phyloP scores from a whole-genome alignment of 2,888 invertebrate genomes.

The Notocelia uddmanniana region DNA sequence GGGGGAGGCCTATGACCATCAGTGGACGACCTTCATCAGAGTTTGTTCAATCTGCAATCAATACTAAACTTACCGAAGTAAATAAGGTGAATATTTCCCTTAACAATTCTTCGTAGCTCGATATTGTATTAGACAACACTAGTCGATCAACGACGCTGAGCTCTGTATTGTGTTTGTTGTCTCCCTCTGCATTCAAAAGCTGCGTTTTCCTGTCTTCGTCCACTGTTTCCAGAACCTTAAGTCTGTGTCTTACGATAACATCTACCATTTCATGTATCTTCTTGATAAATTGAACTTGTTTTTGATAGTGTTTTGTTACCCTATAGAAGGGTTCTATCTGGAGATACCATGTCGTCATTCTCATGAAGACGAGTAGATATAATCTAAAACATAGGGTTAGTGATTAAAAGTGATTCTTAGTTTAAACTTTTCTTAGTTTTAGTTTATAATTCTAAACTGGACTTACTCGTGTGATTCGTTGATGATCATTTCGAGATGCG shows the following conservation, averaged over 20 bases:
- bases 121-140: slow-evolving; percentile 43
- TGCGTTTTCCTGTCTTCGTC: slow-evolving; percentile 22
- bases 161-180: slow-evolving; percentile 44
- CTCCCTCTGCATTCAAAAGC: slow-evolving; percentile 38
- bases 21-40: too few relatives aligned
- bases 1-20: too few relatives aligned
- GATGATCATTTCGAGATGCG: slow-evolving; percentile 37
- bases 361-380: slow-evolving; percentile 65
- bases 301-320: slow-evolving; percentile 49
- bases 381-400: slow-evolving; percentile 55
- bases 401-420: neutral
- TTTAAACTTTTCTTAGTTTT: neutral
- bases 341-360: slow-evolving; percentile 74
- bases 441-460: neutral
- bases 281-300: slow-evolving; percentile 17
- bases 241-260: slow-evolving; percentile 32
- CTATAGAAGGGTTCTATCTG: slow-evolving; percentile 68
- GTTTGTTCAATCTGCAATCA: too few relatives aligned
- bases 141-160: slow-evolving; percentile 46
- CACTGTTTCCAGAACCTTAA: slow-evolving; percentile 29
- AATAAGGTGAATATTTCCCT: slow-evolving; percentile 47
- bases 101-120: slow-evolving; percentile 43
- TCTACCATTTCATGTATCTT: slow-evolving; percentile 33
- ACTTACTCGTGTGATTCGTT: slow-evolving; percentile 43
- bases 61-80: slow-evolving; percentile 46